Evolutionary conservation across 1,140 invertebrate genomes (phyloP), one percentile per base, ranked within the genome.

Genomic region (Proales similis): DNA sequence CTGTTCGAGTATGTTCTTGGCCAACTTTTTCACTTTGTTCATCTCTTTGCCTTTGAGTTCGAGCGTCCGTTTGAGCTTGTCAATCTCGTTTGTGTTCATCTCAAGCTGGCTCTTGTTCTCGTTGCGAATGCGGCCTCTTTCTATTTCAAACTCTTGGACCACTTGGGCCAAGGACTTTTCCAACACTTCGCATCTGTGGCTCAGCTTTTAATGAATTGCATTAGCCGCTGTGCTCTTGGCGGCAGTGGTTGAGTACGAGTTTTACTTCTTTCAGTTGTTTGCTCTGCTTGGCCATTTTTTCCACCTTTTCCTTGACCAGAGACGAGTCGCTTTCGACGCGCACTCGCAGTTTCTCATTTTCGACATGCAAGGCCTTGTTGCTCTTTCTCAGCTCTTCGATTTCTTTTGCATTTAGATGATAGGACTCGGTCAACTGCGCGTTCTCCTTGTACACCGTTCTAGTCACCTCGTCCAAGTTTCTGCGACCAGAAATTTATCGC

Each of bases 391-490:
- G 38, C n/a, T 62, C 36, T 62, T 62, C 57, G n/a, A 46, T 62
- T 14, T 66, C 47, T 62, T 63, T 12, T 66, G 71, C 72, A 63
- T 75, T 72, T 53, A 73, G 71, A 43, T 66, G 69, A 30, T 76
- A 57, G 5, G 72, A 68, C 63, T 76, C 72, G 12, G 71, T 69
- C 38, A 75, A 63, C 2, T 72, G 64, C 9, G 74, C 71, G 65
- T 77, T 77, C 62, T 77, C 75, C 48, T 76, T 76, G 62, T 74
- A 77, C 19, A 77, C 73, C 14, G 70, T 70, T 63, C 71, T 70
- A 33, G 73, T 77, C 27, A 73, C 73, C 38, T 75, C 73, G 65
- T 74, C 72, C 22, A 77, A 66, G 65, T 76, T 76, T 36, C 74
- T 77, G 64, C 17, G 6, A 7, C 14, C 22, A 36, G 9, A 36